Percentiles rank a stretch among this genome's conserved stretches.
Conservation (phyloP, 2,888 invertebrate genomes). For the Clostera curtula region DNA sequence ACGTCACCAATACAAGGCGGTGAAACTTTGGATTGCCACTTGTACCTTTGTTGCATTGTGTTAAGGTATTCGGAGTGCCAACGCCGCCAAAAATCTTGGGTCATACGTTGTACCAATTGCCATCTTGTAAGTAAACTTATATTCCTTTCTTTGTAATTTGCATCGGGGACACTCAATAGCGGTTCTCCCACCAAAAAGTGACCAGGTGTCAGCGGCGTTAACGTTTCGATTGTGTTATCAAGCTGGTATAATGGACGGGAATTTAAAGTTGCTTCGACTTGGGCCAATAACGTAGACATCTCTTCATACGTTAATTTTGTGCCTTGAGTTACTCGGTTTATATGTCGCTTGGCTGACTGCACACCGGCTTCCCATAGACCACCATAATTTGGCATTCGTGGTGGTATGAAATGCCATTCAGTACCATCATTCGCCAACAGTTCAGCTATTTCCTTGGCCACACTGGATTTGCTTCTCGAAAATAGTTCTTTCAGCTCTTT, state of each 20-base stretch:
- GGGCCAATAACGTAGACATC: too few relatives aligned
- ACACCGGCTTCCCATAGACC: conserved; percentile 20
- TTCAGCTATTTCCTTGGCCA: conserved; percentile 6
- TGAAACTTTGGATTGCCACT: conserved; percentile 13
- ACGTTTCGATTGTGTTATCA: conserved; percentile 1
- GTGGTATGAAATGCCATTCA: conserved; percentile 13
- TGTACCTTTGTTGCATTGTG: conserved; percentile 16
- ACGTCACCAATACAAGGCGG: conserved; percentile 13
- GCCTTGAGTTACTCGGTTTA: conserved; percentile 14
- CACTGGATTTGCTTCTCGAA: conserved; percentile 1
- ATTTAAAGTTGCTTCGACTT: too few relatives aligned
- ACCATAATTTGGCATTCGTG: conserved; percentile 12
- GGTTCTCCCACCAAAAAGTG: conserved; percentile 7
- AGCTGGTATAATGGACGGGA: conserved; percentile 3
- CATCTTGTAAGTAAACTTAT: conserved; percentile 12
- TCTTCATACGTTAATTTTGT: too few relatives aligned
- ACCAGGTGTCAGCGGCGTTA: conserved; percentile 5
- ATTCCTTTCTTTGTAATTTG: neutral
- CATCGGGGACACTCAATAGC: conserved; percentile 2
- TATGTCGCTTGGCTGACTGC: conserved; percentile 12
- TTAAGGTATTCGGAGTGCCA: conserved; percentile 22
- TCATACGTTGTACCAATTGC: conserved; percentile 20
- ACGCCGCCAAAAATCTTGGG: conserved; percentile 20
- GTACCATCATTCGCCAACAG: conserved; percentile 9
- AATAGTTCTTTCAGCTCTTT: conserved; percentile 9